Evolutionary conservation across 2,797 vertebrate genomes (phyloP), one percentile per base, ranked within the genome.

Genomic region (Enteromius radiatus): DNA sequence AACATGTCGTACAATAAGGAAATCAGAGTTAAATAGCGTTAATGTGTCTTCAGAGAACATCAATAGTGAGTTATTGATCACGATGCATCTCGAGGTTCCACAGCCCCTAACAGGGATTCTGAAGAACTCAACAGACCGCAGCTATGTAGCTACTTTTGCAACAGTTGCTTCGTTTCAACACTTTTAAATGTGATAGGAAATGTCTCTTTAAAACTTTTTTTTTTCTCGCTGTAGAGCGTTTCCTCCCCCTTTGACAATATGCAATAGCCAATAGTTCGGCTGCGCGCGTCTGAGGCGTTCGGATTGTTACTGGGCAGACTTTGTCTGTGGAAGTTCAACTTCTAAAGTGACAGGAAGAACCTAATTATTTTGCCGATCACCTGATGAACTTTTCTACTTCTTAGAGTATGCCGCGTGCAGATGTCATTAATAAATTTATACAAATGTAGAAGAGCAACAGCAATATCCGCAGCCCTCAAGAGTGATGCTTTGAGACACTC

Each of bases 281-380:
- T 91, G 91, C 91, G 88, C 91, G 87, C 89, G 84, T 93, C 92
- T 90, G 92, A 94, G 94, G 94, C 94, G 93, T 93, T 91, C 93
- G 93, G 93, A 95, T 95, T 96, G 97, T 98, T 97, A 97, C 97
- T 94, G 96, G 97, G 97, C 97, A 97, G 97, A 98, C 93, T 95
- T 93, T 69, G 74, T 79, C 17, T 56, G 63, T 70, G 43, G 63
- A 76, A 68, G 36, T 56, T 45, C n/a, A 63, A 61, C n/a, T 64
- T 77, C 54, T 67, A 8, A 33, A 26, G 41, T 54, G 59, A n/a
- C 56, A 38, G 56, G 75, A 52, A 67, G 70, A 82, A 56, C 10
- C 23, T 54, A 59, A 78, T 84, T 73, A 64, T 63, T 71, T 65
- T 41, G 78, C 59, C 33, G 33, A 78, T 84, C 76, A 78, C 68